Percentiles rank a stretch among this genome's conserved stretches.
These are phyloP conservation scores for Euleptes europaea DNA, from an alignment of 2,113 vertebrate genomes.

Conservation along the genomic window DNA sequence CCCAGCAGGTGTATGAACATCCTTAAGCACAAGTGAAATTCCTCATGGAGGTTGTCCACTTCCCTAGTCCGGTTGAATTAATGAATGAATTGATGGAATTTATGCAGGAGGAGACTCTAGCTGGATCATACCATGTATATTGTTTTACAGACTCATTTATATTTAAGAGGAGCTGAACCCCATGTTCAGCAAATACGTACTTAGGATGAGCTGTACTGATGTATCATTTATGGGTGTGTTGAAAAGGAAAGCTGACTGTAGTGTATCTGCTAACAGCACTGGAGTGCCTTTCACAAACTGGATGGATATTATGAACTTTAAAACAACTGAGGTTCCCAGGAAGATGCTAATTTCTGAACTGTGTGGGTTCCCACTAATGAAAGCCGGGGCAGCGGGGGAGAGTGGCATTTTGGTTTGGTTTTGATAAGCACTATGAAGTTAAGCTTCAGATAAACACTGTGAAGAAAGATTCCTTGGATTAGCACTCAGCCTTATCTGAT, in stretches of 20 bases:
- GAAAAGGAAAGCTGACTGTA: background rate
- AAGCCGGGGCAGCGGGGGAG: too few species aligned
- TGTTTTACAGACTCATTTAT: background rate
- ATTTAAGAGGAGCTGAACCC: background rate
- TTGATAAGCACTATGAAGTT: background rate
- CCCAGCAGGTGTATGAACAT: background rate
- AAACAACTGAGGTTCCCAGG: background rate
- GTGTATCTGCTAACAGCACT: background rate
- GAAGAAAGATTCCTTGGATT: constrained; percentile 3
- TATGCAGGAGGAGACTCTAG: background rate
- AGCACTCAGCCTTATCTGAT: background rate
- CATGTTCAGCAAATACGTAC: background rate
- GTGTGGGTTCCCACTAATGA: background rate
- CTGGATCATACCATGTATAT: too few species aligned
- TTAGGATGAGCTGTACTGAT: background rate
- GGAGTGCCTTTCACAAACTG: background rate
- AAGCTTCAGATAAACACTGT: background rate
- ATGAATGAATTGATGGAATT: background rate
- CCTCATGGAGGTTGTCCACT: background rate
- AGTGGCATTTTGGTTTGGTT: background rate
- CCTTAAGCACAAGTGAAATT: background rate
- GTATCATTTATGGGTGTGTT: background rate
- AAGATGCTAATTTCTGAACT: background rate
- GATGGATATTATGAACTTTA: background rate
- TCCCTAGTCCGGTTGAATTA: background rate